Conservation (phyloP, 2,797 vertebrate species). For the Miichthys miiuy region DNA sequence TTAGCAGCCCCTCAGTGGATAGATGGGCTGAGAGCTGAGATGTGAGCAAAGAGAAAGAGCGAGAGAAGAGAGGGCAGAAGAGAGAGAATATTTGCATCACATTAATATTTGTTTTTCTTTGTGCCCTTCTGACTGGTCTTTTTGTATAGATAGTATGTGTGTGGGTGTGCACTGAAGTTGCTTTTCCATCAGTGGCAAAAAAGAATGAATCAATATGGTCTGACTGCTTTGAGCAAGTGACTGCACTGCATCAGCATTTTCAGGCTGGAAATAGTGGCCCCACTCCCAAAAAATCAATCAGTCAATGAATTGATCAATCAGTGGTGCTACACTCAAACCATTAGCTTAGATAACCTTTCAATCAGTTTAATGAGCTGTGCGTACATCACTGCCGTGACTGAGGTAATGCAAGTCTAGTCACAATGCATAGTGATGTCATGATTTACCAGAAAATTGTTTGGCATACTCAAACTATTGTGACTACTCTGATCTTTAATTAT, state of each 20-base stretch:
- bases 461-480: neutral
- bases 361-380: constrained; percentile 65
- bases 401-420: constrained; percentile 37
- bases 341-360: constrained; percentile 64
- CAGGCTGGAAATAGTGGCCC: constrained; percentile 36
- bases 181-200: constrained; percentile 50
- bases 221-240: constrained; percentile 29
- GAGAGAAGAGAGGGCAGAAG: neutral
- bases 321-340: constrained; percentile 23
- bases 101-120: constrained; percentile 42
- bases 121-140: neutral
- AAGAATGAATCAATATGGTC: constrained; percentile 50
- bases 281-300: constrained; percentile 55
- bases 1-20: constrained; percentile 63
- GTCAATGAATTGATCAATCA: constrained; percentile 55
- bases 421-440: constrained; percentile 26
- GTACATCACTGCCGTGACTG: constrained; percentile 24
- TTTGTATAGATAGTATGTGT: constrained; percentile 1
- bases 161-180: constrained; percentile 20
- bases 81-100: constrained; percentile 21
- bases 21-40: constrained; percentile 36
- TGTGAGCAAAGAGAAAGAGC: constrained; percentile 5
- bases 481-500: constrained; percentile 17
- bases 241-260: constrained; percentile 62
- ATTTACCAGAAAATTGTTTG: constrained; percentile 29